These are phyloP conservation scores for Drosophila micromelanica DNA, from an alignment of 1,140 invertebrate genomes.

Conservation along the genomic window DNA sequence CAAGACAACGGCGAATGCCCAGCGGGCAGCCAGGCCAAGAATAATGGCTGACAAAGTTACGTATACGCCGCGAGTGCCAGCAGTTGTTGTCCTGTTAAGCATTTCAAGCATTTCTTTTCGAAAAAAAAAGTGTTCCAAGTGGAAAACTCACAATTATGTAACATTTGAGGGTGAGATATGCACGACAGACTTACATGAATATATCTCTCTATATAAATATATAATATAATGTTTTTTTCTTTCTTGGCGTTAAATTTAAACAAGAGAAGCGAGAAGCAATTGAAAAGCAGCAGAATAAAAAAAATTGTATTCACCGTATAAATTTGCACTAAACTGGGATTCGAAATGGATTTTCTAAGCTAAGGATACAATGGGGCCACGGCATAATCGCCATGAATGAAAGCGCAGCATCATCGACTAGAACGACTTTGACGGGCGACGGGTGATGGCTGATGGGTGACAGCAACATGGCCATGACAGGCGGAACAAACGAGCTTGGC, in stretches of 20 bases:
- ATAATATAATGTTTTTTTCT: conserved; percentile 3
- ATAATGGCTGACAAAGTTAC: conserved; percentile 69
- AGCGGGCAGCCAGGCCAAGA: conserved; percentile 32
- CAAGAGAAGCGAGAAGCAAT: conserved; percentile 31
- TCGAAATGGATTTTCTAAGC: conserved; percentile 76
- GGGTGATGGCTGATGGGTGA: conserved; percentile 42
- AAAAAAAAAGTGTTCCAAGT: conserved; percentile 49
- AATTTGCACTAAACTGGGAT: conserved; percentile 82
- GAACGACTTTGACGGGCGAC: conserved; percentile 20
- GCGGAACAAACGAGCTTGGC: conserved; percentile 74
- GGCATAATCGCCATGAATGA: conserved; percentile 76
- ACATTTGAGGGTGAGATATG: conserved; percentile 33
- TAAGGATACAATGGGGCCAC: conserved; percentile 69
- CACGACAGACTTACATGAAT: conserved; percentile 28
- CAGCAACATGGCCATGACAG: conserved; percentile 63
- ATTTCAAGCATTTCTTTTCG: conserved; percentile 9
- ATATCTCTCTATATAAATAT: background rate
- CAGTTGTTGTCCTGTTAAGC: conserved; percentile 22
- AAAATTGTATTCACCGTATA: conserved; percentile 60
- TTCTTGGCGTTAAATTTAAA: conserved; percentile 73
- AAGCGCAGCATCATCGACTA: conserved; percentile 77
- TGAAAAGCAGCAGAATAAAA: conserved; percentile 9
- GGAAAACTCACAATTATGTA: conserved; percentile 63
- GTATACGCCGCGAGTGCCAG: conserved; percentile 57
- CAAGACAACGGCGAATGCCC: conserved; percentile 36